Evolutionary conservation across 2,113 vertebrate genomes (phyloP), one percentile per base, ranked within the genome.

Genomic region (Calidris pygmaea): DNA sequence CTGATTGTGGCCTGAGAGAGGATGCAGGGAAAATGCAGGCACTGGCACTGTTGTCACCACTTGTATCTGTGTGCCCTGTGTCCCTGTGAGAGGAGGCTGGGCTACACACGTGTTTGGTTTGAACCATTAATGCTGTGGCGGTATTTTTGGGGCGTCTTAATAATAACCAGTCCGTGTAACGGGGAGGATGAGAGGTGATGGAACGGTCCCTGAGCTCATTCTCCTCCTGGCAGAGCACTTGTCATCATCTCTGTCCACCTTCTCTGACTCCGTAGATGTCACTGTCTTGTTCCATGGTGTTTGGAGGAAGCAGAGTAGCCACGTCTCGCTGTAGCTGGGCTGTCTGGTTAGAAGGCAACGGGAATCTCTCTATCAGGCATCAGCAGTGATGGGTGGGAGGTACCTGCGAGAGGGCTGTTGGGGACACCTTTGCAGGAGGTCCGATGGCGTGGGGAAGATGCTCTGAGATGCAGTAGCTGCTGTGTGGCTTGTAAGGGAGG

Each of bases 271-370:
- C 2, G 35, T 7, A 43, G 56, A 23, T 2, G 2, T 29, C 18
- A 7, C 4, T 20, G 1, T 43, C 47, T 9, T 12, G 47, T 35
- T 35, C 6, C 0, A 1, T 21, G 7, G 34, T 2, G 1, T 35
- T 39, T 4, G 10, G 37, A 45, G 27, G 35, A 53, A 21, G 24
- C 12, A 13, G 74, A 24, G 34, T 22, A n/a, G 29, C 59, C 20
- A 3, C 1, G 2, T 39, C 45, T 37, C 8, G 59, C 59, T 43
- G 0, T 5, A 6, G 35, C 2, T 3, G 48, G 30, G 48, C 35
- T 21, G 34, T 23, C 29, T 47, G 67, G 37, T 34, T 9, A 17
- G 14, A 10, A 11, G 5, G 34, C 9, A 2, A 1, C 3, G 3
- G 48, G 32, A 18, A 14, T 39, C 59, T 72, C 30, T 7, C 1